Conservation (phyloP, 2,113 vertebrate species). For the Laticauda laticaudata region DNA sequence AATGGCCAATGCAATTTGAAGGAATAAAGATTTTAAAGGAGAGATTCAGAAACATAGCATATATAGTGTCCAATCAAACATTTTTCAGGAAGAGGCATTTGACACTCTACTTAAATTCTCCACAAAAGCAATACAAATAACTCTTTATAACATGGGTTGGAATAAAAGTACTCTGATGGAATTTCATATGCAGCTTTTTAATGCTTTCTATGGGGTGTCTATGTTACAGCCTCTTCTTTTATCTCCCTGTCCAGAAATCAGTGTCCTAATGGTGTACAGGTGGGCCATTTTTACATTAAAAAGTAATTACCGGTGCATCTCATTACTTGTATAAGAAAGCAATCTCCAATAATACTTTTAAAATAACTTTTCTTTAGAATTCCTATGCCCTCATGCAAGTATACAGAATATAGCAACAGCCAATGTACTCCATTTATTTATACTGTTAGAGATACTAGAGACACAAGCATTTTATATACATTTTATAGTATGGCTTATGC, state of each 20-base stretch:
- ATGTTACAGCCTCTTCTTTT: constrained; percentile 1
- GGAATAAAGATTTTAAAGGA: constrained; percentile 10
- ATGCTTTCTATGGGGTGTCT: not conserved
- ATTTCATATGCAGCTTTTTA: constrained; percentile 6
- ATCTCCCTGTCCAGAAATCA: constrained; percentile 14
- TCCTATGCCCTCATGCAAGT: not conserved
- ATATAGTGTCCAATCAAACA: not conserved
- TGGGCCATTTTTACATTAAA: not conserved
- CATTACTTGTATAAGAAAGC: not conserved
- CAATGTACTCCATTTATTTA: not conserved
- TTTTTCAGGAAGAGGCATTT: not conserved
- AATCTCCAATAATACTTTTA: not conserved
- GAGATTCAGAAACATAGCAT: not conserved
- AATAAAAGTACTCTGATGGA: constrained; percentile 29
- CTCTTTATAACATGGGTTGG: not conserved
- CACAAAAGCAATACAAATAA: not conserved
- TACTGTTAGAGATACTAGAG: not conserved
- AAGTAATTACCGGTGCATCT: not conserved
- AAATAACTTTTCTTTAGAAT: not conserved
- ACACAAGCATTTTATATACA: not conserved
- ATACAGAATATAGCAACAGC: not conserved
- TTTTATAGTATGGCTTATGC: not conserved
- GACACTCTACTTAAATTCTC: not conserved
- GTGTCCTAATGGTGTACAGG: not conserved
- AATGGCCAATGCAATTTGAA: constrained; percentile 21